These are phyloP conservation scores for Meteorus sp. DNA, from an alignment of 1,140 invertebrate species.

Conservation along the genomic window DNA sequence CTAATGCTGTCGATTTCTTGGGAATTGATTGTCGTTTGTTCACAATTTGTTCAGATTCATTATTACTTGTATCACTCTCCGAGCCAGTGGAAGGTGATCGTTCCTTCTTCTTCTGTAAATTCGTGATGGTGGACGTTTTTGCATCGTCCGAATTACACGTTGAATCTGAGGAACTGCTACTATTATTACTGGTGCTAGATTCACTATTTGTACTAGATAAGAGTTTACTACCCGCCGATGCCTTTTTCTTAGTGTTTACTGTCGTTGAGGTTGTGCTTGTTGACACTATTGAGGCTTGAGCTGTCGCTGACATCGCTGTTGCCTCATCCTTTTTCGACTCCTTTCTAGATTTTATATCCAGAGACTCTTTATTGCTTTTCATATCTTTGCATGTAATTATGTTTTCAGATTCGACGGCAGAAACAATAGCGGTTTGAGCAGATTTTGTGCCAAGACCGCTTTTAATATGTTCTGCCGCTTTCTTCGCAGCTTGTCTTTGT, in stretches of 20 bases:
- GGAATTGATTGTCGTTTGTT: slow-evolving; percentile 30
- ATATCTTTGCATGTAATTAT: no score
- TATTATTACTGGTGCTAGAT: slow-evolving; percentile 42
- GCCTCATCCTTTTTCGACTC: no score
- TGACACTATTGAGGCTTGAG: no score
- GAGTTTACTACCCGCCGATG: slow-evolving; percentile 35
- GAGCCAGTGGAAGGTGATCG: slow-evolving; percentile 48
- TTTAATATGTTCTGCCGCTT: slow-evolving; percentile 87
- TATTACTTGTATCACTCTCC: slow-evolving; percentile 43
- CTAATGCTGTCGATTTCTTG: slow-evolving; percentile 28
- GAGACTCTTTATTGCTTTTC: no score
- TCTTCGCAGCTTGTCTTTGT: slow-evolving; percentile 86
- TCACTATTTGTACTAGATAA: slow-evolving; percentile 43
- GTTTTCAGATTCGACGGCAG: no score
- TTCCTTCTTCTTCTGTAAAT: slow-evolving; percentile 37
- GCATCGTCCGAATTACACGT: slow-evolving; percentile 52
- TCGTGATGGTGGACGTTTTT: slow-evolving; percentile 33
- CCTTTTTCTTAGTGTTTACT: slow-evolving; percentile 36
- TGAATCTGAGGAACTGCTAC: slow-evolving; percentile 50
- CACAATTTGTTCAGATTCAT: slow-evolving; percentile 23
- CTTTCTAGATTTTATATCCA: slow-evolving; percentile 48
- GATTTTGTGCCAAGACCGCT: slow-evolving; percentile 71
- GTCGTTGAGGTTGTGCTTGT: no score
- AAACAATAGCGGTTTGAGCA: slow-evolving; percentile 46
- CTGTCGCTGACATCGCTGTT: no score